These are phyloP conservation scores for Diachrysia chrysitis DNA, from an alignment of 2,888 invertebrate species.

Conservation along the genomic window DNA sequence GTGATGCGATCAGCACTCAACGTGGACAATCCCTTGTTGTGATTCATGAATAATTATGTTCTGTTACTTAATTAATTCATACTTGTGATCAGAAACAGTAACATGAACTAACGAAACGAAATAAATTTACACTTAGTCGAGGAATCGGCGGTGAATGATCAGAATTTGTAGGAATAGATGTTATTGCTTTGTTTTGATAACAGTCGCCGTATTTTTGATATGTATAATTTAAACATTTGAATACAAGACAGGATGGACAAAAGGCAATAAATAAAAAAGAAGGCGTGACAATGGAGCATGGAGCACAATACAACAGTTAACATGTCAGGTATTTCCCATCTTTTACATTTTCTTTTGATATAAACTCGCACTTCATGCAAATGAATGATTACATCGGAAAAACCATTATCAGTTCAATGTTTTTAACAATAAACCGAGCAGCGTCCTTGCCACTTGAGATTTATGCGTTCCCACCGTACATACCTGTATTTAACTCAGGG, in stretches of 20 bases:
- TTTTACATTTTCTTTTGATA: constrained; percentile 45
- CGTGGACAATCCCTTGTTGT: constrained; percentile 30
- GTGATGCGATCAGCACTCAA: constrained; percentile 43
- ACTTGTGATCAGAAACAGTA: background rate
- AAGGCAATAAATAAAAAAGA: background rate
- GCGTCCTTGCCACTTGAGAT: constrained; percentile 78
- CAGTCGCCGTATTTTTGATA: background rate
- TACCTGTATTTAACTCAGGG: constrained; percentile 45
- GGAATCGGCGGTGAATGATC: background rate
- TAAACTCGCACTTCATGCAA: constrained; percentile 60
- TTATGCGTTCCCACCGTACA: constrained; percentile 83
- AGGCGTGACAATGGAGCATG: constrained; percentile 30
- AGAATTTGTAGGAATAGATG: background rate
- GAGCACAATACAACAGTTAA: constrained; percentile 27
- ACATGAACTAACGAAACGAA: no score
- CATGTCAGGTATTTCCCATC: constrained; percentile 52
- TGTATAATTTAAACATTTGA: background rate
- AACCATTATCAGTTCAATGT: constrained; percentile 66
- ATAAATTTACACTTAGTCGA: background rate
- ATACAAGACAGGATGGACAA: background rate
- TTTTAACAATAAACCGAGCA: constrained; percentile 67
- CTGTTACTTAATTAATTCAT: constrained; percentile 15
- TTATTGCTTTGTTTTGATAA: background rate
- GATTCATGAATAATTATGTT: constrained; percentile 45
- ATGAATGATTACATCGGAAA: constrained; percentile 67